These are phyloP conservation scores for Steinernema khuongi DNA, from an alignment of 1,140 invertebrate species.

Conservation along the genomic window DNA sequence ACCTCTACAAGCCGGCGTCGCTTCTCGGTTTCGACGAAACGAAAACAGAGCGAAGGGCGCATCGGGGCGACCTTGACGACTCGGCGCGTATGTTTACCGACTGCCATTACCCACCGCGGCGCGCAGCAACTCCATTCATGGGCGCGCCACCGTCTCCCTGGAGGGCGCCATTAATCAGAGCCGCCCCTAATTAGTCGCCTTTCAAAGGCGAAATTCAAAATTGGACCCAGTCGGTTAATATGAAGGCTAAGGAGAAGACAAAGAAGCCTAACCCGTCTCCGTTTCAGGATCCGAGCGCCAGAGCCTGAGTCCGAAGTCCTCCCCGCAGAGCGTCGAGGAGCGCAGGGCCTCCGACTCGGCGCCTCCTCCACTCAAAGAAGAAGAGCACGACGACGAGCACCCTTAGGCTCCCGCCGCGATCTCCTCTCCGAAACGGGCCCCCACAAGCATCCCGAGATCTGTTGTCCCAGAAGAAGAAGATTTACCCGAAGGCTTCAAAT, in stretches of 20 bases:
- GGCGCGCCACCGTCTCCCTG: background rate
- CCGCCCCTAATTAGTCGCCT: background rate
- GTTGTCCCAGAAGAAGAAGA: background rate
- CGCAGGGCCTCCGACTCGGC: background rate
- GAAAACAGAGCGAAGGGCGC: background rate
- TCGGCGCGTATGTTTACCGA: background rate
- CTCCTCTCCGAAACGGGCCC: background rate
- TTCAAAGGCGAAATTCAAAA: no score
- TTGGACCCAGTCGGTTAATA: no score
- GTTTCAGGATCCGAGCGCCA: slow-evolving; percentile 3
- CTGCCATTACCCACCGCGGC: slow-evolving; percentile 13
- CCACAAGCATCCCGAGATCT: slow-evolving; percentile 7
- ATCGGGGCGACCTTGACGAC: background rate
- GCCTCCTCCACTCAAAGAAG: background rate
- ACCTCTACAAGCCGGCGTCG: background rate
- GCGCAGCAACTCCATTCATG: background rate
- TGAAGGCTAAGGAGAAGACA: no score
- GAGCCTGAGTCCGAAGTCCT: slow-evolving; percentile 3
- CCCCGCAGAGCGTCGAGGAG: slow-evolving; percentile 3
- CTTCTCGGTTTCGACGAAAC: background rate
- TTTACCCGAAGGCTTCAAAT: background rate
- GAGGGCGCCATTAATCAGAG: slow-evolving; percentile 13
- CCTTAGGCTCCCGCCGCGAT: background rate
- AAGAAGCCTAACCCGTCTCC: background rate
- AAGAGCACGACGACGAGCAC: background rate